Percentiles rank a stretch among this genome's conserved stretches.
Evolutionary conservation across 2,113 vertebrate species (phyloP).

Genomic region (Cyrtonyx montezumae): DNA sequence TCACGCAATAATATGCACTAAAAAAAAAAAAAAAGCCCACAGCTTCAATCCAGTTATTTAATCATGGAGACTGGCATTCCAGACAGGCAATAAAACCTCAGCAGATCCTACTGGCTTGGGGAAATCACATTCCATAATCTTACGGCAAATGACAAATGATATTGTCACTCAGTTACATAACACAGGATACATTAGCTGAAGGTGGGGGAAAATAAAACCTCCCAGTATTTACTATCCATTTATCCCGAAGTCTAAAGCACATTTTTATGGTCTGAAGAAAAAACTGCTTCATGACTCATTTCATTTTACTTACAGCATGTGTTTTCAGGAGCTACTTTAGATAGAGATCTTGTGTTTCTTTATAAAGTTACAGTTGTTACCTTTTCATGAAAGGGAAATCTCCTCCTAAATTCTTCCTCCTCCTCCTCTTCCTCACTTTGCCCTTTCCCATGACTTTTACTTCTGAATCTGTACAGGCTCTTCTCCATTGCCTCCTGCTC

Average conservation of each 20-base stretch:
- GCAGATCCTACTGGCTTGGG: background rate
- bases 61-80: background rate
- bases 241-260: background rate
- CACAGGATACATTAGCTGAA: background rate
- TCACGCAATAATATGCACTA: accelerated
- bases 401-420: constrained; percentile 86
- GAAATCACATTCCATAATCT: background rate
- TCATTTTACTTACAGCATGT: background rate
- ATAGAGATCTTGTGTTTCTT: background rate
- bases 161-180: background rate
- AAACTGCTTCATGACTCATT: background rate
- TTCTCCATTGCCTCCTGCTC: constrained; percentile 83
- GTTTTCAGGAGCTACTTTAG: background rate
- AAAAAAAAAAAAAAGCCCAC: background rate
- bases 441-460: constrained; percentile 78
- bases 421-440: constrained; percentile 89
- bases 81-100: background rate
- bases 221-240: background rate
- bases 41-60: background rate
- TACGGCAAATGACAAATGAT: background rate
- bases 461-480: constrained; percentile 87
- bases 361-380: constrained; percentile 54
- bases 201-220: background rate
- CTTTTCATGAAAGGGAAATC: constrained; percentile 89
- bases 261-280: background rate